Evolutionary conservation across 2,113 vertebrate species (phyloP).

Genomic region (Otolemur garnettii): DNA sequence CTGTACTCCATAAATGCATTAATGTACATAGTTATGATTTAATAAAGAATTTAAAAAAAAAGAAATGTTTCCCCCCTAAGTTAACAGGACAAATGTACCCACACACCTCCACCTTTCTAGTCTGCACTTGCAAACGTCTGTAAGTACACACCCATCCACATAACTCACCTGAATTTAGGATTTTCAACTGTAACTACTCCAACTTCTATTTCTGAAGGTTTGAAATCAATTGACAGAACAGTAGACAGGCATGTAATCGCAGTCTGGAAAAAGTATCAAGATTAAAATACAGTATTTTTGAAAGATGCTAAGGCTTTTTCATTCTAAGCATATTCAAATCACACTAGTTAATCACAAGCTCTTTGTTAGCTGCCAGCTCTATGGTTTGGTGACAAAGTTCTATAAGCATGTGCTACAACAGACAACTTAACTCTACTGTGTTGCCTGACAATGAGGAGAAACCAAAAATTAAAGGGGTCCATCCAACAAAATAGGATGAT

Average conservation of each 20-base stretch:
- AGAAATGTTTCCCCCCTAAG: neutral
- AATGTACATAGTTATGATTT: too few species aligned
- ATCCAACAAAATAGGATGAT: neutral
- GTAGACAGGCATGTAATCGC: conserved; percentile 97
- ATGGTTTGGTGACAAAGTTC: neutral
- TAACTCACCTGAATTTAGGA: conserved; percentile 95
- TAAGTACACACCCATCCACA: neutral
- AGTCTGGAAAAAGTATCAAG: conserved; percentile 88
- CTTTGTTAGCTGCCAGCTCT: neutral
- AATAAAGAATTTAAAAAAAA: neutral
- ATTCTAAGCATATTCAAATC: conserved; percentile 58
- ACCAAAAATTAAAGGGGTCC: conserved; percentile 30
- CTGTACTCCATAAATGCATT: too few species aligned
- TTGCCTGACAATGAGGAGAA: neutral
- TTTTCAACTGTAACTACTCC: conserved; percentile 96
- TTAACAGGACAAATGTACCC: neutral
- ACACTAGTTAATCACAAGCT: neutral
- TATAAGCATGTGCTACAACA: neutral
- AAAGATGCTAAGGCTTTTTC: conserved; percentile 21
- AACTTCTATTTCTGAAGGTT: conserved; percentile 97
- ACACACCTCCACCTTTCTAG: neutral
- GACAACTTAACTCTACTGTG: neutral
- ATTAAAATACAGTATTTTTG: conserved; percentile 43
- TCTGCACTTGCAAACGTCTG: conserved; percentile 33
- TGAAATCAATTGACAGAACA: conserved; percentile 98